Conservation (phyloP, 2,888 invertebrate species). For the Malacosoma neustria region DNA sequence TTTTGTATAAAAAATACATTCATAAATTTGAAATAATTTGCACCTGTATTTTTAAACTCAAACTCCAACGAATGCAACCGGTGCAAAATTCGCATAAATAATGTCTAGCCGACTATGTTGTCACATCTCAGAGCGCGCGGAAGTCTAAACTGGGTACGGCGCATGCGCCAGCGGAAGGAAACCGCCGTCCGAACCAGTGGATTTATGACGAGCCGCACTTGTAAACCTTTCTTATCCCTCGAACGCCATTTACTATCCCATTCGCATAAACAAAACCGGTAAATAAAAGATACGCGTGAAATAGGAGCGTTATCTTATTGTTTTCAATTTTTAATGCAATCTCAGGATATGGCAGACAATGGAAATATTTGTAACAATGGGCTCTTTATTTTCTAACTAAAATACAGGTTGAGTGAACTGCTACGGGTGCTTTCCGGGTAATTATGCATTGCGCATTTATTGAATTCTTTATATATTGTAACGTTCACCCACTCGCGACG, state of each 20-base stretch:
- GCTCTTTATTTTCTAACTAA: neutral
- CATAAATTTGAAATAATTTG: too few species aligned
- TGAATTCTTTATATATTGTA: too few species aligned
- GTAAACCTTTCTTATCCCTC: constrained; percentile 23
- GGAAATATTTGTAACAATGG: neutral
- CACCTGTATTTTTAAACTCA: too few species aligned
- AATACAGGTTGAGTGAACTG: neutral
- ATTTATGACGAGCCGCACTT: constrained; percentile 46
- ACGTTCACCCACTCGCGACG: too few species aligned
- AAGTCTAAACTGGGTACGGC: constrained; percentile 9
- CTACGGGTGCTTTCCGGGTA: constrained; percentile 19
- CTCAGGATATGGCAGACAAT: neutral
- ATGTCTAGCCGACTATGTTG: too few species aligned
- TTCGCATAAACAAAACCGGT: constrained; percentile 10
- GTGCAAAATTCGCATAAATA: too few species aligned
- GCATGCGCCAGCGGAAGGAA: constrained; percentile 45
- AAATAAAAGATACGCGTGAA: neutral
- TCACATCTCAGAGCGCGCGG: too few species aligned
- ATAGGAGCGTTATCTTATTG: neutral
- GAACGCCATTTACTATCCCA: constrained; percentile 15
- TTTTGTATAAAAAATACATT: too few species aligned
- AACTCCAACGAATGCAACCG: too few species aligned
- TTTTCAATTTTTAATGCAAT: neutral
- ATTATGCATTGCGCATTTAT: too few species aligned
- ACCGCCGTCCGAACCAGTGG: constrained; percentile 33